A percentile compares a stretch with the other conserved stretches of the same genome.
phyloP scores from a whole-genome alignment of 2,113 vertebrate species.

The Xiphias gladius region DNA sequence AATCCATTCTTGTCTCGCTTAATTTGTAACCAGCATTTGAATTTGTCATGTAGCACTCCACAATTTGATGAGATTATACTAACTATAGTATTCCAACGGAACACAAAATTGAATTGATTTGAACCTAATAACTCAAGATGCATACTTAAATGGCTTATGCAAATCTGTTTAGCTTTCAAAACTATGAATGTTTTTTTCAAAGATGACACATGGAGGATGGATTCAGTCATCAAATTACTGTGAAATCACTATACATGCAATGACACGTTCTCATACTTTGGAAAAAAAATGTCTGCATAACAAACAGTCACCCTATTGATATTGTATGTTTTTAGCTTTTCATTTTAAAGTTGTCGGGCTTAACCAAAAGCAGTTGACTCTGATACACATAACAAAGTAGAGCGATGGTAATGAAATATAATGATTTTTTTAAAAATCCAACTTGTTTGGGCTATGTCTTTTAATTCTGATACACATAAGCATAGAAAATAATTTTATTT shows the following conservation, averaged over 20 bases:
- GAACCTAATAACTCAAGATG: conserved; percentile 58
- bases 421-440: neutral
- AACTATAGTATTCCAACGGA: conserved; percentile 24
- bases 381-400: neutral
- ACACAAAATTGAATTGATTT: conserved; percentile 47
- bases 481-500: neutral
- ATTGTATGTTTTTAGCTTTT: neutral
- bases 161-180: conserved; percentile 58
- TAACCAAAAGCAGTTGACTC: neutral
- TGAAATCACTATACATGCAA: conserved; percentile 61
- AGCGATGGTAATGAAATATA: conserved; percentile 14
- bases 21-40: conserved; percentile 11
- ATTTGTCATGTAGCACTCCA: conserved; percentile 25
- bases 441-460: neutral
- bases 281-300: conserved; percentile 1
- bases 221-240: conserved; percentile 55
- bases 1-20: conserved; percentile 15
- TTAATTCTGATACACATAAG: neutral
- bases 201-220: conserved; percentile 19
- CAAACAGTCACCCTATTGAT: neutral
- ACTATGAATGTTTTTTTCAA: conserved; percentile 25
- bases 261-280: conserved; percentile 17
- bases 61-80: conserved; percentile 58
- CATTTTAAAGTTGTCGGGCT: neutral
- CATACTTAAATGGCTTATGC: conserved; percentile 58